Conservation (phyloP, 1,140 invertebrate genomes). For the Drosophila ironensis region DNA sequence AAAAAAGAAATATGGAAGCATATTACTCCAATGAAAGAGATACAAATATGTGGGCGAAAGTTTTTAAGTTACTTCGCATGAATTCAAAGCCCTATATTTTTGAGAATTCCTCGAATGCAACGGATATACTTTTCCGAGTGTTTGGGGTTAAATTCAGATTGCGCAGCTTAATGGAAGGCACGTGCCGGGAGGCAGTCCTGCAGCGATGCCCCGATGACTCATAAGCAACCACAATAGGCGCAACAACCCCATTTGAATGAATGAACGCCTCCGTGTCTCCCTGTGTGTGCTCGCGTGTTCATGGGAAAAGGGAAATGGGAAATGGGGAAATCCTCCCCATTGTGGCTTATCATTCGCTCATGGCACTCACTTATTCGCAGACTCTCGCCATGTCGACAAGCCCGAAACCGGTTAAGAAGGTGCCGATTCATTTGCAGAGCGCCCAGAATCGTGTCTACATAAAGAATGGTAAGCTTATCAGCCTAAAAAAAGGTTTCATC, state of each 20-base stretch:
- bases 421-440: constrained; percentile 97
- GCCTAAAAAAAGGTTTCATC: not conserved
- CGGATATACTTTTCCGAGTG: constrained; percentile 7
- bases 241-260: constrained; percentile 37
- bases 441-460: constrained; percentile 96
- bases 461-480: constrained; percentile 87
- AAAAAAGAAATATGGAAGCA: too few species aligned
- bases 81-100: too few species aligned
- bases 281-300: constrained; percentile 13
- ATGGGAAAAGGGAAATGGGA: constrained; percentile 11
- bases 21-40: too few species aligned
- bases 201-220: constrained; percentile 34
- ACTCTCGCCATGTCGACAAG: constrained; percentile 67
- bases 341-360: constrained; percentile 16
- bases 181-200: constrained; percentile 36
- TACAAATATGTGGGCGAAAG: too few species aligned
- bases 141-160: constrained; percentile 5
- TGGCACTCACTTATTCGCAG: constrained; percentile 33
- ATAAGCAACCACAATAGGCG: constrained; percentile 41
- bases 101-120: too few species aligned
- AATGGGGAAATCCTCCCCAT: constrained; percentile 43
- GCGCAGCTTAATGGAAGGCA: constrained; percentile 38
- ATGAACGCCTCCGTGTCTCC: not conserved
- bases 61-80: too few species aligned
- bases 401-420: constrained; percentile 91